A percentile compares a stretch with the other conserved stretches of the same genome.
These are phyloP conservation scores for Hipparchia semele DNA, from an alignment of 2,888 invertebrate species.

Conservation along the genomic window DNA sequence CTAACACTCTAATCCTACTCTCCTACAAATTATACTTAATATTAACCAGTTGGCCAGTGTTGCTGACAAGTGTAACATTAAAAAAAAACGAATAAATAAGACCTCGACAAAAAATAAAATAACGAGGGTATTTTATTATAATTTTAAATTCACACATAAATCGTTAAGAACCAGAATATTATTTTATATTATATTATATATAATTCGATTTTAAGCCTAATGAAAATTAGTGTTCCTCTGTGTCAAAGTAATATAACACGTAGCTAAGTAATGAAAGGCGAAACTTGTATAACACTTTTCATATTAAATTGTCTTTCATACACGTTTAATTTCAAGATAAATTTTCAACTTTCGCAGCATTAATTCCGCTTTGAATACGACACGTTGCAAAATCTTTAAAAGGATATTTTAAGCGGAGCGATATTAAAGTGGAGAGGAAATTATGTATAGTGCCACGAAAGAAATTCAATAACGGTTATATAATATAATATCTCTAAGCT, in stretches of 20 bases:
- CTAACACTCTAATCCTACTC: no score
- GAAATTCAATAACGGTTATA: not conserved
- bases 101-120: no score
- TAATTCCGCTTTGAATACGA: constrained; percentile 38
- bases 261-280: not conserved
- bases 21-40: no score
- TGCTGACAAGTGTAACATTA: no score
- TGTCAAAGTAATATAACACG: not conserved
- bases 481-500: no score
- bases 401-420: constrained; percentile 34
- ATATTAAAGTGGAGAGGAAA: constrained; percentile 42
- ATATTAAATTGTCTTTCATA: constrained; percentile 27
- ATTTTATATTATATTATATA: no score
- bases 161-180: no score
- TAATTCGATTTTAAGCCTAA: no score
- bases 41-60: no score
- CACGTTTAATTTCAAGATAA: constrained; percentile 37
- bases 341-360: constrained; percentile 35
- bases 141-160: no score
- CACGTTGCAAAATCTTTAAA: constrained; percentile 42
- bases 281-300: constrained; percentile 15
- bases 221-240: not conserved
- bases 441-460: constrained; percentile 24
- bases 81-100: no score
- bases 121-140: no score